phyloP scores from a whole-genome alignment of 1,140 invertebrate genomes.

The Leptoteleia sp. region DNA sequence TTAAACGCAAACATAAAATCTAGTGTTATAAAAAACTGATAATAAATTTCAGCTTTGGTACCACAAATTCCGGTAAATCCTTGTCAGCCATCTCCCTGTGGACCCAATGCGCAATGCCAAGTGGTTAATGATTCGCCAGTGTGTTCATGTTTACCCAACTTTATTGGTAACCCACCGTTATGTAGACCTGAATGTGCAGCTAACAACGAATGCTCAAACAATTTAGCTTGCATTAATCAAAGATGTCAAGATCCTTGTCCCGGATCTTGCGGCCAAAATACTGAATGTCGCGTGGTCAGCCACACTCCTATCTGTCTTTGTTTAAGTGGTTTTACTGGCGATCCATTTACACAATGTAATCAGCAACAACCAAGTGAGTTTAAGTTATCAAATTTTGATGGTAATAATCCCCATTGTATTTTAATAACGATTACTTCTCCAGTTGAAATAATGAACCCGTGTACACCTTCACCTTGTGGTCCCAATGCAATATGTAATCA shows the following conservation, averaged over 20 bases:
- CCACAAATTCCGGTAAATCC: background rate
- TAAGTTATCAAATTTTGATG: no score
- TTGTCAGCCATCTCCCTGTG: background rate
- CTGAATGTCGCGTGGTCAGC: constrained; percentile 83
- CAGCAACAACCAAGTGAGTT: no score
- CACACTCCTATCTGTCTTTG: constrained; percentile 82
- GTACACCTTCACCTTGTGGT: constrained; percentile 86
- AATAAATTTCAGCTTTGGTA: background rate
- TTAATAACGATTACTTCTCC: constrained; percentile 5
- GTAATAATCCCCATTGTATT: background rate
- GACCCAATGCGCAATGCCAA: background rate
- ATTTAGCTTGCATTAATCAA: constrained; percentile 82
- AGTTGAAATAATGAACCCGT: constrained; percentile 81
- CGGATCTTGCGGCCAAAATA: constrained; percentile 83
- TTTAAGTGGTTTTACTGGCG: no score
- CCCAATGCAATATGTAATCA: constrained; percentile 86
- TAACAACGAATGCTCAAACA: constrained; percentile 81
- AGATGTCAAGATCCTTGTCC: constrained; percentile 82
- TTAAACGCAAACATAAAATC: no score
- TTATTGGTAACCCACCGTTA: background rate
- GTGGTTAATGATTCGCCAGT: background rate
- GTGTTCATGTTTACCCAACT: constrained; percentile 5
- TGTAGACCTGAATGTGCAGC: constrained; percentile 76
- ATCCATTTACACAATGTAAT: no score
- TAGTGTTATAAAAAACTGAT: no score